Evolutionary conservation across 2,113 vertebrate genomes (phyloP).

Genomic region (Trematomus loennbergii): DNA sequence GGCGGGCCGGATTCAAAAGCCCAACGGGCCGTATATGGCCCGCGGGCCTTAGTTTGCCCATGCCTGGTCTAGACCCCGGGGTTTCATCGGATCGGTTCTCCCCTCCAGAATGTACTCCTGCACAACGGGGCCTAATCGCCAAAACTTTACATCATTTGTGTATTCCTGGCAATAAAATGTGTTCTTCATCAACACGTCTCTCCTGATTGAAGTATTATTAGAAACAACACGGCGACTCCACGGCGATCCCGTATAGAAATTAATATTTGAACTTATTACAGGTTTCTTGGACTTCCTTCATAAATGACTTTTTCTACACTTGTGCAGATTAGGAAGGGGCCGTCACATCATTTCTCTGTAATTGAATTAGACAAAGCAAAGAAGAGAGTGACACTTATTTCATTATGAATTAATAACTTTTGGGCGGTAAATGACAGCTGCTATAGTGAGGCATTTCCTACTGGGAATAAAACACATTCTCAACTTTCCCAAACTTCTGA

Average conservation of each 20-base stretch:
- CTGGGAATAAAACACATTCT: conserved; percentile 15
- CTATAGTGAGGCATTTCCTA: neutral
- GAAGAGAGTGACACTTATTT: conserved; percentile 14
- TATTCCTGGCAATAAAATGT: too few relatives aligned
- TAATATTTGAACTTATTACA: neutral
- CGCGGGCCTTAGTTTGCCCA: too few relatives aligned
- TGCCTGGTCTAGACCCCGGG: too few relatives aligned
- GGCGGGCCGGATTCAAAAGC: too few relatives aligned
- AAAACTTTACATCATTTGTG: too few relatives aligned
- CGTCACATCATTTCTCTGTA: neutral
- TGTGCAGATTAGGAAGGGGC: neutral
- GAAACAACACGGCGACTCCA: neutral
- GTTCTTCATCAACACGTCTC: too few relatives aligned
- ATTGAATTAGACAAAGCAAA: conserved; percentile 38
- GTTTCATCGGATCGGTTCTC: too few relatives aligned
- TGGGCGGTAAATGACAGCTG: neutral
- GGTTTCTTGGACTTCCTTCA: neutral
- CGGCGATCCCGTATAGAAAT: neutral
- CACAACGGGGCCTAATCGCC: too few relatives aligned
- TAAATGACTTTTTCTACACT: neutral
- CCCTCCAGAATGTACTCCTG: too few relatives aligned
- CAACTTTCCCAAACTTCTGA: conserved; percentile 4
- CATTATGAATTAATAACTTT: conserved; percentile 21
- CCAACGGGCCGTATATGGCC: too few relatives aligned
- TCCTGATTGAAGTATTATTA: neutral